Evolutionary conservation across 2,888 invertebrate genomes (phyloP).

Genomic region (Malthinus flaveolus): DNA sequence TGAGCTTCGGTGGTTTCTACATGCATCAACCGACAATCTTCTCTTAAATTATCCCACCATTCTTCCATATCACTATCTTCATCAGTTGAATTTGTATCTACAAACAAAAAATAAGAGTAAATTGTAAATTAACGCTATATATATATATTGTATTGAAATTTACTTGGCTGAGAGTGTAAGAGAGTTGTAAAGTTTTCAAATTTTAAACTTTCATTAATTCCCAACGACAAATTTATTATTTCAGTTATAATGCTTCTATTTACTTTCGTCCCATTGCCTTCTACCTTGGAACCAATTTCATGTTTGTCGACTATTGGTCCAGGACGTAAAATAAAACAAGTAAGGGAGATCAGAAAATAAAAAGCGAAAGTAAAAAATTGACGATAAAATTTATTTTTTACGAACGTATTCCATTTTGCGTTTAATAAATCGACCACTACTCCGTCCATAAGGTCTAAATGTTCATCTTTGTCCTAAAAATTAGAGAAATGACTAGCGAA

Average conservation of each 20-base stretch:
- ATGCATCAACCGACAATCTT: conserved; percentile 72
- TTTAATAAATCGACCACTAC: conserved; percentile 90
- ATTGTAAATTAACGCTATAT: background rate
- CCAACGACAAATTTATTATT: conserved; percentile 15
- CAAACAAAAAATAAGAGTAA: background rate
- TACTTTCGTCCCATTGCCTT: conserved; percentile 35
- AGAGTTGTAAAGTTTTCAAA: conserved; percentile 7
- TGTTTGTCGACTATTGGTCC: conserved; percentile 63
- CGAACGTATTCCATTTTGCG: conserved; percentile 98
- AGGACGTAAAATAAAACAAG: conserved; percentile 88
- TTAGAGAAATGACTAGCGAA: conserved; percentile 10
- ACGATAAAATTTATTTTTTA: conserved; percentile 90
- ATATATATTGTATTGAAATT: background rate
- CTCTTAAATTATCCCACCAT: conserved; percentile 74
- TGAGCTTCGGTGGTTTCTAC: conserved; percentile 62
- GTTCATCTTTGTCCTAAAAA: conserved; percentile 87
- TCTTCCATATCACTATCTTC: conserved; percentile 62
- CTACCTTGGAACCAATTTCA: conserved; percentile 20
- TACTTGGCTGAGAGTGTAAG: conserved; percentile 10
- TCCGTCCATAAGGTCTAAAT: conserved; percentile 93
- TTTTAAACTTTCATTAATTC: conserved; percentile 13
- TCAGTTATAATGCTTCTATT: conserved; percentile 9
- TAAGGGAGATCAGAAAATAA: conserved; percentile 86
- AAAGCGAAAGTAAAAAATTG: conserved; percentile 89
- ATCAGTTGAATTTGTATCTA: conserved; percentile 33